These are phyloP conservation scores for Carassius carassius DNA, from an alignment of 2,113 vertebrate species.

Conservation along the genomic window DNA sequence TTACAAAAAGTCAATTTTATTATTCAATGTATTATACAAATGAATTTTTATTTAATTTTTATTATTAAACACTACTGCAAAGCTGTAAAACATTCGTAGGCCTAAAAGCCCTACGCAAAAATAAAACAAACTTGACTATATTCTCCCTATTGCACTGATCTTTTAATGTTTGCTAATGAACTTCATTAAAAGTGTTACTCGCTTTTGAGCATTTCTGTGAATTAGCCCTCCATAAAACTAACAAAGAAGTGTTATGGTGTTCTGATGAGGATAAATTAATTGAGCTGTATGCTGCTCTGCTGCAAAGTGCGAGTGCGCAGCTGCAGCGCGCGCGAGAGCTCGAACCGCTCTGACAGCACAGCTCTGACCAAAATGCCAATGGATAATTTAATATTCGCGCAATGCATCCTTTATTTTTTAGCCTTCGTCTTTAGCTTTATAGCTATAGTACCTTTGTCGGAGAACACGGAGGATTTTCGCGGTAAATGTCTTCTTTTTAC, in stretches of 20 bases:
- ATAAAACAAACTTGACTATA: neutral
- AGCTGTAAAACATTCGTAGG: too few species aligned
- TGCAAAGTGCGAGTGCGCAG: slow-evolving; percentile 63
- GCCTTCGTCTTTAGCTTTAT: slow-evolving; percentile 92
- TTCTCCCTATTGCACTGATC: neutral
- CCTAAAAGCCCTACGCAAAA: too few species aligned
- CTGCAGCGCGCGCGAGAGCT: slow-evolving; percentile 54
- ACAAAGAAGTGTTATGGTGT: neutral
- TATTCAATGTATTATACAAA: too few species aligned
- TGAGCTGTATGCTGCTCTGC: slow-evolving; percentile 35
- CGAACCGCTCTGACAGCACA: slow-evolving; percentile 51
- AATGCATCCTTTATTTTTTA: slow-evolving; percentile 89
- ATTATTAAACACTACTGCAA: too few species aligned
- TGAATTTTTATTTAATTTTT: too few species aligned
- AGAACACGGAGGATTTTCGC: slow-evolving; percentile 90
- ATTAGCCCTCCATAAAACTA: neutral
- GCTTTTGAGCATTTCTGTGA: neutral
- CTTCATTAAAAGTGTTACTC: neutral
- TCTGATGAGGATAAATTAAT: neutral
- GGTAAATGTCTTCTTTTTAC: slow-evolving; percentile 95
- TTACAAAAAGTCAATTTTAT: too few species aligned
- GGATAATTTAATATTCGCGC: slow-evolving; percentile 85
- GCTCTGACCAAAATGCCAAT: slow-evolving; percentile 81
- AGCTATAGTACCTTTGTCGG: slow-evolving; percentile 90
- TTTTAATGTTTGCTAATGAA: too few species aligned